Base-by-base conservation (phyloP, 2,113 vertebrate genomes). In the Sitta europaea region DNA sequence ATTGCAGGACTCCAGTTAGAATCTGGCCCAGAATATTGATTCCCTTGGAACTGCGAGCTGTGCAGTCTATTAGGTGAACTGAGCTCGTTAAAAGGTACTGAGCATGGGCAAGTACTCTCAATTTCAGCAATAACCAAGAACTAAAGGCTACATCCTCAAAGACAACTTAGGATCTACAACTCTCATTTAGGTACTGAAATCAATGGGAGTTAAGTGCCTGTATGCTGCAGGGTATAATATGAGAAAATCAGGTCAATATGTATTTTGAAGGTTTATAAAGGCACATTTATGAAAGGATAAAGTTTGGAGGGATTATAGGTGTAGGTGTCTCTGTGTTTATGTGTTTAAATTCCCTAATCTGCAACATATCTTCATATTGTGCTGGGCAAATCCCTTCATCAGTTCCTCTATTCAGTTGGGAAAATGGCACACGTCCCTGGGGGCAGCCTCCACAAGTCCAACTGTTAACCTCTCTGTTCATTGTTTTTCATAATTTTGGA, bases 1-100 rank as follows among this genome's bases (percentile, higher is more conserved):
- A 47, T 86, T 93, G 78, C 85, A 93, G 77, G 74, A 68, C 40
- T 86, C 0, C 0, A 72, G 66, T 62, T 88, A 88, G 88, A 42
- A 80, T 90, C 82, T 92, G 90, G 94, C 71, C 78, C 71, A 57
- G 86, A 93, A 93, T 96, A 97, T 92, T 92, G 96, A 96, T 97
- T 92, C 38, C 65, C 54, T 6, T 8, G 74, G 90, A 96, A 79
- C 23, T 76, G 62, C 0, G 14, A 82, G 75, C 62, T 94, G 74
- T 86, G 91, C 74, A 90, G 88, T 93, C 79, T 90, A 93, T 96
- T 83, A 95, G 50, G 65, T 76, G 80, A 96, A 92, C 95, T 36
- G 86, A 96, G 91, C 88, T 97, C 33, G 9, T 97, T 97, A 97
- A 94, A 92, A 92, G 75, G 86, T 83, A 92, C 82, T 9, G 21